Conservation (phyloP, 2,797 vertebrate species). For the Hippocampus kuda region DNA sequence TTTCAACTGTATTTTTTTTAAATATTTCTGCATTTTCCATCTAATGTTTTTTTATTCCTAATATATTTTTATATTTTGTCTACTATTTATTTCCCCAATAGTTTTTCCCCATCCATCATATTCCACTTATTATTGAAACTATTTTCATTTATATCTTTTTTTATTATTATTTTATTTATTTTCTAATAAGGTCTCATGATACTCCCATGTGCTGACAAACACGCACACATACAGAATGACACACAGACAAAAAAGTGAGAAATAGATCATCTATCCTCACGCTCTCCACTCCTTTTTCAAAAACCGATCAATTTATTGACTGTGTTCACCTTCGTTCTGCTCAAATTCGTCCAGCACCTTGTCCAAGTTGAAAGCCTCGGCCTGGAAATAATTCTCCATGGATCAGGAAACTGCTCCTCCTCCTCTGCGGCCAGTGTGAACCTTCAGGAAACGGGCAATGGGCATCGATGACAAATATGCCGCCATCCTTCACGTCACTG, state of each 20-base stretch:
- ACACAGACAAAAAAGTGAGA: too few relatives aligned
- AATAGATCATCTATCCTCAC: background rate
- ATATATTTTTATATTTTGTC: too few relatives aligned
- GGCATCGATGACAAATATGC: background rate
- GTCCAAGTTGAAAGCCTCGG: constrained; percentile 98
- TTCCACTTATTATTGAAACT: too few relatives aligned
- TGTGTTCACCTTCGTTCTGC: constrained; percentile 90
- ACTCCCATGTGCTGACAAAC: background rate
- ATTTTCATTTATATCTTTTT: too few relatives aligned
- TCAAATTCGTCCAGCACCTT: constrained; percentile 99
- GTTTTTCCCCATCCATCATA: too few relatives aligned
- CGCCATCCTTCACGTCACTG: background rate
- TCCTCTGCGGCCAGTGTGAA: constrained; percentile 56
- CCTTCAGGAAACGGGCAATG: constrained; percentile 39
- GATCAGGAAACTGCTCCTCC: constrained; percentile 77
- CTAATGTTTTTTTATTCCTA: too few relatives aligned
- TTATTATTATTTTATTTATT: too few relatives aligned
- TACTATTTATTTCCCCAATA: too few relatives aligned
- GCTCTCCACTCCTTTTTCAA: background rate
- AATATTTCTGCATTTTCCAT: too few relatives aligned
- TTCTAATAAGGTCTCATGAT: too few relatives aligned
- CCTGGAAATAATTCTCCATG: constrained; percentile 99
- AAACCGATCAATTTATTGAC: background rate
- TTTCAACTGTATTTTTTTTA: too few relatives aligned
- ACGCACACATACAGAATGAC: background rate